Percentiles rank a stretch among this genome's conserved stretches.
phyloP scores from a whole-genome alignment of 2,888 invertebrate species.

The Bombylius major region DNA sequence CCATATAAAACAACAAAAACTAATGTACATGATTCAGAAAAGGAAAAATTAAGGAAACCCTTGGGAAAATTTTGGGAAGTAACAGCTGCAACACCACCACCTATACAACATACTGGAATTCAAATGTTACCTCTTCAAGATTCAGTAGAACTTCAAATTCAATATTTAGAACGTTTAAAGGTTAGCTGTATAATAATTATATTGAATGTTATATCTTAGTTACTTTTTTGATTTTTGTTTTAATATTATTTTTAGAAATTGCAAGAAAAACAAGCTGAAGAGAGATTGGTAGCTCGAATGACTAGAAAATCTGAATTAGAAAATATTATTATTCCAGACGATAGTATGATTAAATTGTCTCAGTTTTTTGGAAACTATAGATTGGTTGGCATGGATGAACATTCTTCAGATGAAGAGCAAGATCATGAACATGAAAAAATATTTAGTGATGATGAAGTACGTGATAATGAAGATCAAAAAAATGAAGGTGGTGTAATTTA shows the following conservation, averaged over 20 bases:
- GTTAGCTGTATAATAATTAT: conserved; percentile 14
- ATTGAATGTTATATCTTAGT: too few relatives aligned
- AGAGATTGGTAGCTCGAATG: conserved; percentile 22
- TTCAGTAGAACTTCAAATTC: conserved; percentile 28
- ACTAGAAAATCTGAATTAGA: conserved; percentile 11
- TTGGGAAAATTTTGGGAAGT: conserved; percentile 30
- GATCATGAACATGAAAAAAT: conserved; percentile 13
- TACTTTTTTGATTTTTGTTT: background rate
- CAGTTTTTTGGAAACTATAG: conserved; percentile 26
- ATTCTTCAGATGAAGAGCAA: conserved; percentile 19
- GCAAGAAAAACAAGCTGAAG: conserved; percentile 28
- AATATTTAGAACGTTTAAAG: conserved; percentile 27
- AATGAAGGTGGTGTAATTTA: conserved; percentile 16
- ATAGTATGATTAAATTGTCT: conserved; percentile 20
- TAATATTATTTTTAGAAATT: conserved; percentile 19
- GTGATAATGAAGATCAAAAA: conserved; percentile 25
- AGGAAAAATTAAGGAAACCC: conserved; percentile 27
- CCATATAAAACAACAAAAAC: conserved; percentile 32
- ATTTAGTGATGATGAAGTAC: conserved; percentile 25
- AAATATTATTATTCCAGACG: conserved; percentile 18
- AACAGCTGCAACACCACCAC: conserved; percentile 34
- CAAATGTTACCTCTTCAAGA: conserved; percentile 28
- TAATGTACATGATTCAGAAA: conserved; percentile 31
- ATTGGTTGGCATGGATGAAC: conserved; percentile 11
- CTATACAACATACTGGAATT: conserved; percentile 24